A percentile compares a stretch with the other conserved stretches of the same genome.
phyloP scores from a whole-genome alignment of 2,113 vertebrate genomes.

The Microtus richardsoni region DNA sequence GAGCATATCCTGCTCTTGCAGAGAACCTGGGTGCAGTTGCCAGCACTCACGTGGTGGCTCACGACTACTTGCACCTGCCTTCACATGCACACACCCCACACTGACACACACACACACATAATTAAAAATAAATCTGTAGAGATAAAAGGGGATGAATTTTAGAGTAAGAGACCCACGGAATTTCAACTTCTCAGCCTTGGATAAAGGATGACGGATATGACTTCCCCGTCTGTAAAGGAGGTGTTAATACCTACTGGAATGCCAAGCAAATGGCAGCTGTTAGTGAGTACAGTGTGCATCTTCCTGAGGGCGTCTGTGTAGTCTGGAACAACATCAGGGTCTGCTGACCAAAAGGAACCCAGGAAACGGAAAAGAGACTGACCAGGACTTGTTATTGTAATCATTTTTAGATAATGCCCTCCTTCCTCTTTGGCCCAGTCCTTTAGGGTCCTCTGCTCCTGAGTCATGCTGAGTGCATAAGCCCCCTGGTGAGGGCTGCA shows the following conservation, averaged over 20 bases:
- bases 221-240: background rate
- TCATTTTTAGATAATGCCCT: background rate
- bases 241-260: background rate
- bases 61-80: background rate
- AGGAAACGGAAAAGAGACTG: background rate
- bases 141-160: background rate
- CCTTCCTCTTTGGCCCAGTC: background rate
- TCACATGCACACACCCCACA: background rate
- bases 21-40: background rate
- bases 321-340: background rate
- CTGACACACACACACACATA: background rate
- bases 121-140: background rate
- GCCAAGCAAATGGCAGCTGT: background rate
- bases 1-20: background rate
- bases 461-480: fast-evolving
- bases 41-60: background rate
- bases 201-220: background rate
- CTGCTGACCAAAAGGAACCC: background rate
- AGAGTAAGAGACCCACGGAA: background rate
- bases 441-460: background rate
- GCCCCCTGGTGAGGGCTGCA: too few species aligned
- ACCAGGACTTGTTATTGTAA: background rate
- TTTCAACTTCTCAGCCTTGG: background rate
- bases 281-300: background rate
- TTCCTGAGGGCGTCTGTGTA: background rate